Evolutionary conservation across 2,888 invertebrate genomes (phyloP).

Genomic region (Drosophila borealis): DNA sequence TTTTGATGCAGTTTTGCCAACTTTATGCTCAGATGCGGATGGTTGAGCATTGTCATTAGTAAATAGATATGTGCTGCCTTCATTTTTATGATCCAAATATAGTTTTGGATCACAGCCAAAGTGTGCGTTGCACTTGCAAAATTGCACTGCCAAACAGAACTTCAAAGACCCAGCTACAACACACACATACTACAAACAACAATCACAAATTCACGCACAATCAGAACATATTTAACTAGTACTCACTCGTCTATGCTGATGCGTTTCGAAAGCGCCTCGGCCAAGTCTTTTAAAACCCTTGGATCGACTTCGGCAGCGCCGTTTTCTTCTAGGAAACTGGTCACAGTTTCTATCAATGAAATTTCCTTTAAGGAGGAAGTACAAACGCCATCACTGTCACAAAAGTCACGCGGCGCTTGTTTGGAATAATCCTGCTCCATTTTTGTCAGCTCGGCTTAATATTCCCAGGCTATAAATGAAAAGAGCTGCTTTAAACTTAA

Average conservation of each 20-base stretch:
- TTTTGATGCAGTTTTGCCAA: conserved; percentile 30
- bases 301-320: conserved; percentile 76
- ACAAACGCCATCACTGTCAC: conserved; percentile 50
- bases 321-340: conserved; percentile 79
- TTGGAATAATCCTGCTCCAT: conserved; percentile 67
- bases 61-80: background rate
- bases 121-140: conserved; percentile 50
- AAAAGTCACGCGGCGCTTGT: conserved; percentile 57
- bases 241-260: conserved; percentile 75
- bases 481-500: background rate
- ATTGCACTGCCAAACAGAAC: conserved; percentile 52
- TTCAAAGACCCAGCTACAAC: conserved; percentile 36
- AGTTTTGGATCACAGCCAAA: conserved; percentile 60
- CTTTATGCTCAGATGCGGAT: conserved; percentile 16
- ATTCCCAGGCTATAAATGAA: background rate
- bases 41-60: conserved; percentile 27
- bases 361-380: conserved; percentile 73
- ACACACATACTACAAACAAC: conserved; percentile 8
- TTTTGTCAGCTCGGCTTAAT: background rate
- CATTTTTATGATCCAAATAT: conserved; percentile 44
- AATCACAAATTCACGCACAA: conserved; percentile 8
- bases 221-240: conserved; percentile 24
- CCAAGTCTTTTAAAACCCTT: conserved; percentile 70
- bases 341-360: conserved; percentile 76
- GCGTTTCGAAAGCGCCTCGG: conserved; percentile 75